Percentiles rank a stretch among this genome's conserved stretches.
These are phyloP conservation scores for Mesoligia furuncula DNA, from an alignment of 2,888 invertebrate genomes.

Conservation along the genomic window DNA sequence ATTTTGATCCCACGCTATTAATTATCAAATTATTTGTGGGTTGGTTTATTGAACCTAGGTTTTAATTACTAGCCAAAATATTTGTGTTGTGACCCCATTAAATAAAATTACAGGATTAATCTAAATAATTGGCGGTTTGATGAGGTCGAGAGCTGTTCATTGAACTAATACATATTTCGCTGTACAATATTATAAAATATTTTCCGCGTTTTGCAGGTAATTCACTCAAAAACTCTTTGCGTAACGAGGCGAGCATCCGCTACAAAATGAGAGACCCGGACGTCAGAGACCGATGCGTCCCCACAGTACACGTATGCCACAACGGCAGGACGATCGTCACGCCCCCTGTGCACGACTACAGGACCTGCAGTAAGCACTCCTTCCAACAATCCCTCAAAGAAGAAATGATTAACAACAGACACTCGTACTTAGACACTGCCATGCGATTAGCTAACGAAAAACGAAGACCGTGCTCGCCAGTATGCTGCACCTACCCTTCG, in stretches of 20 bases:
- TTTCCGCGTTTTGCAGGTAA: constrained; percentile 58
- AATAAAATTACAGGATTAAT: not conserved
- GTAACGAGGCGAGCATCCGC: constrained; percentile 70
- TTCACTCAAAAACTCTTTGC: constrained; percentile 73
- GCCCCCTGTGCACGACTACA: constrained; percentile 43
- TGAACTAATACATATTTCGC: not conserved
- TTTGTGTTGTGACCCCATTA: not conserved
- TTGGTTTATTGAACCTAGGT: not conserved
- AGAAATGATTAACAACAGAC: constrained; percentile 39
- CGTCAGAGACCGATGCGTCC: constrained; percentile 45
- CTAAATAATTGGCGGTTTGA: not conserved
- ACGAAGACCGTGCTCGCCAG: constrained; percentile 43
- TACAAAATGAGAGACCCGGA: constrained; percentile 58
- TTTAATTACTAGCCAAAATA: not conserved
- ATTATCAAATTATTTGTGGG: constrained; percentile 4
- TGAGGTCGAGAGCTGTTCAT: not conserved
- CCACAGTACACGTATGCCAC: constrained; percentile 62
- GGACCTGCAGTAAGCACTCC: constrained; percentile 41
- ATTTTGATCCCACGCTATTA: not conserved
- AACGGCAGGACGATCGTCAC: constrained; percentile 53
- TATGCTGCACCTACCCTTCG: constrained; percentile 47
- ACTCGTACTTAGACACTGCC: constrained; percentile 35
- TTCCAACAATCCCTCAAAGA: constrained; percentile 30
- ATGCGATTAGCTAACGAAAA: constrained; percentile 29
- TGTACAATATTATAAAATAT: not conserved